Conservation (phyloP, 2,797 vertebrate species). For the Cyprinella venusta region DNA sequence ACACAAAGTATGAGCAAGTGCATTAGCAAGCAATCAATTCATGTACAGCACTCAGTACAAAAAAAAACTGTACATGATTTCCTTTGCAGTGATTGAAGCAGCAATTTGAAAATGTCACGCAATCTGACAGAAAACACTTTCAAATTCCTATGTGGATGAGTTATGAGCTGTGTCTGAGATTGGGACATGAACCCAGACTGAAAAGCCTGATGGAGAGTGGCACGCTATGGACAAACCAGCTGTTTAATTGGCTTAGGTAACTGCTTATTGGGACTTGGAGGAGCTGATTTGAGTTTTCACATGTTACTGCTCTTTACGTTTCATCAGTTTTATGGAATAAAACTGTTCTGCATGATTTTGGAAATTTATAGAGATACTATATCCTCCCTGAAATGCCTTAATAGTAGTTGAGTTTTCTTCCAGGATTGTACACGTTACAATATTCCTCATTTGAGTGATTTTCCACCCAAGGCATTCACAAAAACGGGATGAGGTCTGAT, state of each 20-base stretch:
- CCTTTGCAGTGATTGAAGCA: conserved; percentile 27
- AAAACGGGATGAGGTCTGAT: background rate
- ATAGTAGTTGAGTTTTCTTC: background rate
- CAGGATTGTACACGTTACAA: background rate
- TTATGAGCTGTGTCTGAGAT: conserved; percentile 59
- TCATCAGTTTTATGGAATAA: conserved; percentile 5
- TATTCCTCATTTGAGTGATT: background rate
- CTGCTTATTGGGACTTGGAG: conserved; percentile 55
- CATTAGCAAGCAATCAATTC: conserved; percentile 10
- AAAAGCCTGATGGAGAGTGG: conserved; percentile 54
- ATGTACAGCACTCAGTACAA: background rate
- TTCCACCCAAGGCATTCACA: background rate
- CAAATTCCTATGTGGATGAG: conserved; percentile 56
- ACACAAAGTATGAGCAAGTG: background rate
- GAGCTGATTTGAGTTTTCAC: background rate
- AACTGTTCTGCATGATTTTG: background rate
- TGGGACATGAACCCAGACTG: conserved; percentile 61
- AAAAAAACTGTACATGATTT: conserved; percentile 46
- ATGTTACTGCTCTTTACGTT: background rate
- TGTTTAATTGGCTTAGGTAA: conserved; percentile 68
- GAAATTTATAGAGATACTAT: background rate
- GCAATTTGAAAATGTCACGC: conserved; percentile 64
- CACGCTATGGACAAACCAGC: conserved; percentile 45
- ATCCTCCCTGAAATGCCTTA: background rate
- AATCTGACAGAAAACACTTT: conserved; percentile 58